phyloP scores from a whole-genome alignment of 2,113 vertebrate genomes.

The Sphyrna mokarran region DNA sequence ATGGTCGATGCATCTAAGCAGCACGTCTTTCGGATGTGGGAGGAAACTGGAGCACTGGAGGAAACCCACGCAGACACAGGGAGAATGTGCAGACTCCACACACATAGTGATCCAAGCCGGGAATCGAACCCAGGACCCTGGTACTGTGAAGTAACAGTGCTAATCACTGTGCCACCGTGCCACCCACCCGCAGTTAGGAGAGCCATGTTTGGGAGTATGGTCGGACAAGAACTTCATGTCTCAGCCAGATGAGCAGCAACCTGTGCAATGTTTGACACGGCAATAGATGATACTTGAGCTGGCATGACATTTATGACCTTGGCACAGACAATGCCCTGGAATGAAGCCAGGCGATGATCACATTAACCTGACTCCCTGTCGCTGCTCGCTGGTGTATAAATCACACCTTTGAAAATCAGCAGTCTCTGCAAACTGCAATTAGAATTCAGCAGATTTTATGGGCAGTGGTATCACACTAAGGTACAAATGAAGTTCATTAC shows the following conservation, averaged over 20 bases:
- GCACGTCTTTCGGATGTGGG: too few species aligned
- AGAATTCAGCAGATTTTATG: slow-evolving; percentile 12
- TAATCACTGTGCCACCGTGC: too few species aligned
- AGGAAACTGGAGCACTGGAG: too few species aligned
- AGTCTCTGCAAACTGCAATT: neutral
- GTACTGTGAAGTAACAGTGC: too few species aligned
- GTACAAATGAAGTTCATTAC: slow-evolving; percentile 23
- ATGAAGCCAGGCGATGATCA: neutral
- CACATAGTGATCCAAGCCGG: too few species aligned
- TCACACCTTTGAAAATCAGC: neutral
- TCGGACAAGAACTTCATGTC: neutral
- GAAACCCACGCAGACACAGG: too few species aligned
- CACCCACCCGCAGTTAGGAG: neutral
- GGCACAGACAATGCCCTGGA: neutral
- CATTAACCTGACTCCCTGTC: neutral
- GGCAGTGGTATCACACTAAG: neutral
- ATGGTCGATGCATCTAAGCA: too few species aligned
- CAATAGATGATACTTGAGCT: neutral
- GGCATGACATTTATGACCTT: neutral
- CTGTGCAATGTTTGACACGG: neutral
- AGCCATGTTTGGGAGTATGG: neutral
- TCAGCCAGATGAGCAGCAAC: neutral
- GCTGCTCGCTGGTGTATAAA: neutral
- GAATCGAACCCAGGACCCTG: too few species aligned
- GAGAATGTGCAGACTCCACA: too few species aligned